Evolutionary conservation across 2,797 vertebrate species (phyloP).

Genomic region (Pangasius sanitwongsei): DNA sequence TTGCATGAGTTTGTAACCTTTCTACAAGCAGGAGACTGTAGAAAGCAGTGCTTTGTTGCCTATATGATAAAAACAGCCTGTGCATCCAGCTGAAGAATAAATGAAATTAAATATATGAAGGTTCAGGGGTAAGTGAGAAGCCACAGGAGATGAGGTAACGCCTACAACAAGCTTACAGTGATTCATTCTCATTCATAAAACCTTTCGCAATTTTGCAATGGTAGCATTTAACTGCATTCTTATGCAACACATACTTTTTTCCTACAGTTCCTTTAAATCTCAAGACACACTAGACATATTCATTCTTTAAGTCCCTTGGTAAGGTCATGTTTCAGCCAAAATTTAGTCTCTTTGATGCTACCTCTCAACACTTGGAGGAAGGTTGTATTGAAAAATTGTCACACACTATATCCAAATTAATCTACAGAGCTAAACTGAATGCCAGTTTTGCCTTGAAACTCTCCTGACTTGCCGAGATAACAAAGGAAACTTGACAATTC

Average conservation of each 20-base stretch:
- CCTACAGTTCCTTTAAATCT: neutral
- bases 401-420: neutral
- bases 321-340: neutral
- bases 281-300: neutral
- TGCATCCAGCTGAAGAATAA: neutral
- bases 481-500: neutral
- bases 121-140: conserved; percentile 2
- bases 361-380: neutral
- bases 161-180: neutral
- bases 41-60: neutral
- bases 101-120: neutral
- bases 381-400: neutral
- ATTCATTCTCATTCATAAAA: neutral
- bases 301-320: neutral
- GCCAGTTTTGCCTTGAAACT: neutral
- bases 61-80: neutral
- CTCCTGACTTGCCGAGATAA: neutral
- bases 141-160: neutral
- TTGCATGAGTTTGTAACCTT: conserved; percentile 16
- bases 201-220: neutral
- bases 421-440: neutral
- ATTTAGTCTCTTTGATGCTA: neutral
- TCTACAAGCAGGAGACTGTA: neutral
- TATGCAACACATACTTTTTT: neutral
- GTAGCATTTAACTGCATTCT: neutral